Evolutionary conservation across 2,888 invertebrate genomes (phyloP).

Genomic region (Clivina fossor): DNA sequence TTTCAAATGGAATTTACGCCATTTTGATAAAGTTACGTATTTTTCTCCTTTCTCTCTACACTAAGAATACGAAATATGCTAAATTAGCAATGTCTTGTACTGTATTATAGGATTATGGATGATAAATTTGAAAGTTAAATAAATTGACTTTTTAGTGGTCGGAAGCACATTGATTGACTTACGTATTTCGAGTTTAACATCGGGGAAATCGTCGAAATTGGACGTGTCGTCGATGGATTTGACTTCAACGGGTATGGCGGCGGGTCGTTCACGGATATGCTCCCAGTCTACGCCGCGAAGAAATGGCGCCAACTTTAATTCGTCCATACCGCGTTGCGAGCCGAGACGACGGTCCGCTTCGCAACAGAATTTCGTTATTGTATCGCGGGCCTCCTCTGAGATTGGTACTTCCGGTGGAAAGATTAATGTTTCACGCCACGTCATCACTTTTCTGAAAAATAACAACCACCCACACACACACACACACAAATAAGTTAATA

Average conservation of each 20-base stretch:
- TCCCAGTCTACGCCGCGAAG: constrained; percentile 99
- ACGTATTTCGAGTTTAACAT: constrained; percentile 98
- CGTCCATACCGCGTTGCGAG: constrained; percentile 87
- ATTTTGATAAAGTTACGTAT: too few relatives aligned
- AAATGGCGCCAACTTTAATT: constrained; percentile 90
- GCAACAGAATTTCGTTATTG: constrained; percentile 94
- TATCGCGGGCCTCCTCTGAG: constrained; percentile 94
- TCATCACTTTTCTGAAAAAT: constrained; percentile 99
- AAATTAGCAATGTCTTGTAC: too few relatives aligned
- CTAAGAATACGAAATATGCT: too few relatives aligned
- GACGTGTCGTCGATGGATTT: constrained; percentile 99
- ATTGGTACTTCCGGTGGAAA: constrained; percentile 99
- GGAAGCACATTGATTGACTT: too few relatives aligned
- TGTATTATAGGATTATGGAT: too few relatives aligned
- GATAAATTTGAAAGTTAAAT: too few relatives aligned
- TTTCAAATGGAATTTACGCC: too few relatives aligned
- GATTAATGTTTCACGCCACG: constrained; percentile 96
- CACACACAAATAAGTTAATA: too few relatives aligned
- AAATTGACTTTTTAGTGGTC: too few relatives aligned
- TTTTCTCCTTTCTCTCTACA: too few relatives aligned
- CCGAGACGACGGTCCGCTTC: constrained; percentile 93
- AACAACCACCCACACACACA: too few relatives aligned
- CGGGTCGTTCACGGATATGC: constrained; percentile 96
- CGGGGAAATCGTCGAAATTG: constrained; percentile 99
- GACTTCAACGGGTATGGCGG: constrained; percentile 96